Evolutionary conservation across 2,797 vertebrate species (phyloP), one percentile per base, ranked within the genome.

Genomic region (Meriones psammophilus): DNA sequence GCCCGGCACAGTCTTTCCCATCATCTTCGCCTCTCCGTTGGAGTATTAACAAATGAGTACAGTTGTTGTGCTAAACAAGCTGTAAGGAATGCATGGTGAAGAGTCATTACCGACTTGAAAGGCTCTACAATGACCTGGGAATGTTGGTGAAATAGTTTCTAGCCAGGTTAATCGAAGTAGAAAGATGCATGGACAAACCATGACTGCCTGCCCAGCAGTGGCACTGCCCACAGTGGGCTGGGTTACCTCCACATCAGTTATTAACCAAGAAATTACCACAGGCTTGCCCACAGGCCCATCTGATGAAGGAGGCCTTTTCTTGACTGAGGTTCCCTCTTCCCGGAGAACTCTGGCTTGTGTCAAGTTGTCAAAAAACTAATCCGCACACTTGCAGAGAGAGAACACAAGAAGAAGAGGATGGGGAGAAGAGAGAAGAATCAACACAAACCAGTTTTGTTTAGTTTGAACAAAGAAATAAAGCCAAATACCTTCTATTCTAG

Each of bases 31-130:
- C 56, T 93, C 78, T 95, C 91, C 77, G 33, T 50, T 58, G 10
- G 22, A 24, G 15, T 60, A 46, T 42, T 92, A 46, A 93, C 50
- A 62, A 88, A 62, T 85, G 28, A 95, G 68, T 30, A 77, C 64
- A 28, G 28, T 60, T 58, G 56, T 15, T 58, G 42, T 76, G 77
- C 26, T 60, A 83, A 83, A 50, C 22, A 62, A 3, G 30, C 58
- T 69, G 6, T 39, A 66, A 74, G n/a, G 54, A 4, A 60, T 42
- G 69, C 14, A 46, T 20, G 36, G 54, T 8, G 74, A 28, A 4
- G 18, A 56, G 50, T 18, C 4, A 8, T 33, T 62, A 71, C 2
- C 71, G 28, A 88, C 22, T 74, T 42, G 54, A 15, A 36, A 33
- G 9, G 86, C 14, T 33, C 36, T 62, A 42, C 54, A 73, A 7